Conservation (phyloP, 2,113 vertebrate genomes). For the Condylura cristata region DNA sequence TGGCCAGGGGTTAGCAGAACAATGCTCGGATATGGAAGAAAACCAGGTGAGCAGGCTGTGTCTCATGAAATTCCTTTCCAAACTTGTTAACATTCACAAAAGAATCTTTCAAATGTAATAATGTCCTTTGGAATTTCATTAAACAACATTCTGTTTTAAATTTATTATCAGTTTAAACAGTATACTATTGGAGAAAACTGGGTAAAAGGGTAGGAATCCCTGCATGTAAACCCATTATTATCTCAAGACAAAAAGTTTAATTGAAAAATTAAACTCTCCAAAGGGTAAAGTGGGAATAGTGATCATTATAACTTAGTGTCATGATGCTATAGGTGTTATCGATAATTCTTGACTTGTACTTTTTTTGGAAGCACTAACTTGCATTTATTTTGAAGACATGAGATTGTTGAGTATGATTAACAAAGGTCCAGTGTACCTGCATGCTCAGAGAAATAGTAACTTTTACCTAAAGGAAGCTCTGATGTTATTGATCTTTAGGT, state of each 20-base stretch:
- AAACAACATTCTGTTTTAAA: neutral
- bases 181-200: neutral
- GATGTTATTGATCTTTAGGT: neutral
- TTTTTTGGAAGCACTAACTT: constrained; percentile 8
- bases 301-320: neutral
- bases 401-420: neutral
- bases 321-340: neutral
- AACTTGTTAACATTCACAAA: neutral
- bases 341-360: neutral
- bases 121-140: neutral
- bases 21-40: neutral
- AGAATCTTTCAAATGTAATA: neutral
- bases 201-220: neutral
- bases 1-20: neutral
- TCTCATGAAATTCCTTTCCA: neutral
- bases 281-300: neutral
- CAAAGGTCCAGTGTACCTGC: neutral
- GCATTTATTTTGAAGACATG: constrained; percentile 19
- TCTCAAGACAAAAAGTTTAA: neutral
- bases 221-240: too few relatives aligned
- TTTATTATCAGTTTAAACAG: neutral
- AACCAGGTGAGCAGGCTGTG: neutral
- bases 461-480: neutral
- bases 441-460: neutral
- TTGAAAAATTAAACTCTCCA: neutral